Conservation (phyloP, 2,888 invertebrate genomes). For the Dioctria linearis region DNA sequence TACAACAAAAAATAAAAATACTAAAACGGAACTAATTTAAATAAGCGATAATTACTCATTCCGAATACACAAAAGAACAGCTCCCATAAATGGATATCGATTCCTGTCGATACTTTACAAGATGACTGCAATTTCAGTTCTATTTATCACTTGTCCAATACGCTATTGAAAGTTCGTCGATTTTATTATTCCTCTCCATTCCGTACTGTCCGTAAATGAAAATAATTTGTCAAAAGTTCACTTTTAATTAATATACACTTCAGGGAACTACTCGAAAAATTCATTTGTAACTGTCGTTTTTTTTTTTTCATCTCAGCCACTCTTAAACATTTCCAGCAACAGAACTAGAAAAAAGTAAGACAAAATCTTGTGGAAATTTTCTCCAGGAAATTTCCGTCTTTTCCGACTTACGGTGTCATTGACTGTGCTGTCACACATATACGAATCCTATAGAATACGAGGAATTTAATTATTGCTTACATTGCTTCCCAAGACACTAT, state of each 20-base stretch:
- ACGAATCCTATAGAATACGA: neutral
- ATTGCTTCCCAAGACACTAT: conserved; percentile 29
- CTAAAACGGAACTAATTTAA: conserved; percentile 9
- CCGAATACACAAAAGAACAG: neutral
- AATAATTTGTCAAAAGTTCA: conserved; percentile 43
- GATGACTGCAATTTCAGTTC: neutral
- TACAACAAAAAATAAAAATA: neutral
- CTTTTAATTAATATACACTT: conserved; percentile 26
- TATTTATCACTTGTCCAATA: conserved; percentile 21
- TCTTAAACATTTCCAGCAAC: neutral
- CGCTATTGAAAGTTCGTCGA: neutral
- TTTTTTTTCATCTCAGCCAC: conserved; percentile 4
- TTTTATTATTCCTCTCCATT: conserved; percentile 5
- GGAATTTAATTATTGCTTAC: conserved; percentile 45
- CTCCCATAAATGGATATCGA: conserved; percentile 10
- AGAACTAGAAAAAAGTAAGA: neutral
- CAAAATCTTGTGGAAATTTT: conserved; percentile 27
- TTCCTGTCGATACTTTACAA: conserved; percentile 4
- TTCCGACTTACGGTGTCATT: conserved; percentile 26
- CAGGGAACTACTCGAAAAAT: neutral
- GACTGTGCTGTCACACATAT: neutral
- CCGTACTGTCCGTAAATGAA: conserved; percentile 21
- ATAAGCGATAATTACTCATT: neutral
- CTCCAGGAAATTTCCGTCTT: conserved; percentile 30
- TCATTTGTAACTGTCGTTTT: conserved; percentile 46